phyloP scores from a whole-genome alignment of 2,113 vertebrate species.

The Hippocampus comes region DNA sequence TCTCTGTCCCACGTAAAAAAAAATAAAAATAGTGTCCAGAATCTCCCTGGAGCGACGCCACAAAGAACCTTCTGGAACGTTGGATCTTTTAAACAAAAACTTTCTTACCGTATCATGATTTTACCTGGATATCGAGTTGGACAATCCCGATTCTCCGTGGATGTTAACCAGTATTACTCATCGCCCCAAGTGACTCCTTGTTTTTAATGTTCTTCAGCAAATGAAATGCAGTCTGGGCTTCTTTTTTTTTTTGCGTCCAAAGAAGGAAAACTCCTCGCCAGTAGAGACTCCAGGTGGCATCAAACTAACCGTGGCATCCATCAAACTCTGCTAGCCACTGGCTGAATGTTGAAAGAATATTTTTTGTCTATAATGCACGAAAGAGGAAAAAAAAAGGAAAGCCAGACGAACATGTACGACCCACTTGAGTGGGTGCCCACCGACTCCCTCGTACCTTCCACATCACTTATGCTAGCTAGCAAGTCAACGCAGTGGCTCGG shows the following conservation, averaged over 20 bases:
- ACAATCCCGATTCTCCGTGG: constrained; percentile 28
- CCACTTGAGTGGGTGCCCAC: too few species aligned
- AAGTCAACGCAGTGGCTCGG: not conserved
- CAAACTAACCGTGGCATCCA: not conserved
- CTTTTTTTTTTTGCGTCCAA: not conserved
- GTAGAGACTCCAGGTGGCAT: not conserved
- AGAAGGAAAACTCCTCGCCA: not conserved
- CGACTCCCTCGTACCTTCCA: too few species aligned
- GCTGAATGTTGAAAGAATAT: not conserved
- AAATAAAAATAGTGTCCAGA: not conserved
- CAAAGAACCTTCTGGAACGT: constrained; percentile 26
- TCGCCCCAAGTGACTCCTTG: not conserved
- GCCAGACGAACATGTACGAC: not conserved
- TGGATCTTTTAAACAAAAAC: constrained; percentile 22
- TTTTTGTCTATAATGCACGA: not conserved
- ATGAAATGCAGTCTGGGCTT: not conserved
- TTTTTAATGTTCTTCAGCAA: not conserved
- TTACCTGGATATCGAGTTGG: not conserved
- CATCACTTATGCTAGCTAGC: too few species aligned
- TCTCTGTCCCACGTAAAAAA: constrained; percentile 73
- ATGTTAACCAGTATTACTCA: constrained; percentile 59
- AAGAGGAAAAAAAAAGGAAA: not conserved
- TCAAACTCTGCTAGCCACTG: not conserved
- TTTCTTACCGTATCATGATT: constrained; percentile 27
- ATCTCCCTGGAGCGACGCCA: not conserved